Percentiles rank a stretch among this genome's conserved stretches.
These are phyloP conservation scores for Oncorhynchus clarkii DNA, from an alignment of 2,113 vertebrate genomes.

Conservation along the genomic window DNA sequence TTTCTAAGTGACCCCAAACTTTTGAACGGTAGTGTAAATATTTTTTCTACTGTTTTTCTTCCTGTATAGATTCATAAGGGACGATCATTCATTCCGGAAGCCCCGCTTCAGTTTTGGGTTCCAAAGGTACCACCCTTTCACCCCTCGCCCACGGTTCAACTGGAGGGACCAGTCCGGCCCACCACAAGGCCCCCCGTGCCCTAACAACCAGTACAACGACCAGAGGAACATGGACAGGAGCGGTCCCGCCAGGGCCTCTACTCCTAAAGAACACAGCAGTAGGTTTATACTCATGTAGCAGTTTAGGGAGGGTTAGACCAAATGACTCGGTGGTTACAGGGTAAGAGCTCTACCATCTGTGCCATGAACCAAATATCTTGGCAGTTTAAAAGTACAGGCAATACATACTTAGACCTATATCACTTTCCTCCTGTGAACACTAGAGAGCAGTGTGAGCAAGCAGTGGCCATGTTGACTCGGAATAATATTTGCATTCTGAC, in stretches of 20 bases:
- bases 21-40: too few species aligned
- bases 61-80: slow-evolving; percentile 46
- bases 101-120: slow-evolving; percentile 29
- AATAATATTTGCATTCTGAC: slow-evolving; percentile 26
- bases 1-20: too few species aligned
- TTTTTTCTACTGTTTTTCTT: not conserved
- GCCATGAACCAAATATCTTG: not conserved
- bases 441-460: slow-evolving; percentile 45
- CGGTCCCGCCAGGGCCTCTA: not conserved
- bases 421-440: slow-evolving; percentile 22
- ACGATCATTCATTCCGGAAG: slow-evolving; percentile 49
- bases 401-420: too few species aligned
- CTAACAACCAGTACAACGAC: slow-evolving; percentile 24
- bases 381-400: not conserved
- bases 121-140: slow-evolving; percentile 40
- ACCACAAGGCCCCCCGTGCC: not conserved
- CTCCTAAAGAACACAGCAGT: slow-evolving; percentile 6
- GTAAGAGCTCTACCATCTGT: too few species aligned
- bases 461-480: slow-evolving; percentile 4
- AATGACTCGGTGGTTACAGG: too few species aligned
- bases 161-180: slow-evolving; percentile 9
- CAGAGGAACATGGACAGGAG: slow-evolving; percentile 15
- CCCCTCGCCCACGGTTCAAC: not conserved
- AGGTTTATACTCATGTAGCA: not conserved
- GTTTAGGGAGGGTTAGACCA: not conserved